Percentiles rank a stretch among this genome's conserved stretches.
Evolutionary conservation across 2,113 vertebrate genomes (phyloP).

Genomic region (Pipa parva): DNA sequence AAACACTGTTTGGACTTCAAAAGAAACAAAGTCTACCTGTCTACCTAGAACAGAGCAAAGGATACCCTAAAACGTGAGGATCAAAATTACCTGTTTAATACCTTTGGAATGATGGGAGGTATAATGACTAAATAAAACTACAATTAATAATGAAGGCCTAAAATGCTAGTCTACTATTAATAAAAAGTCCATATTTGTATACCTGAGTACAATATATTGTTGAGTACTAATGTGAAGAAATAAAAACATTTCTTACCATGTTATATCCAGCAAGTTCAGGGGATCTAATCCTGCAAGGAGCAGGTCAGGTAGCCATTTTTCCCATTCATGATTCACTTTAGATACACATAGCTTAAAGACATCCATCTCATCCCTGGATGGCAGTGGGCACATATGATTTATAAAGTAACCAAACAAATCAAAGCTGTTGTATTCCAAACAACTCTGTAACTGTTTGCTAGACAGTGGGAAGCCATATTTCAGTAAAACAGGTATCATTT

Average conservation of each 20-base stretch:
- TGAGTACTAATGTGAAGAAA: too few species aligned
- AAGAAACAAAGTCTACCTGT: too few species aligned
- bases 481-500: constrained; percentile 60
- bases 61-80: too few species aligned
- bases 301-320: constrained; percentile 79
- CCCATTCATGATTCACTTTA: constrained; percentile 49
- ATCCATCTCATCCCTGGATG: constrained; percentile 44
- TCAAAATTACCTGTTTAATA: too few species aligned
- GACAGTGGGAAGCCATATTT: constrained; percentile 59
- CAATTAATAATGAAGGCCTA: too few species aligned
- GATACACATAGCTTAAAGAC: constrained; percentile 52
- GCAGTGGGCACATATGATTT: constrained; percentile 54
- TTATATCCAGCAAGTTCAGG: constrained; percentile 59
- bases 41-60: too few species aligned
- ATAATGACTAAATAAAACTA: too few species aligned
- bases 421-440: constrained; percentile 58
- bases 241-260: constrained; percentile 64
- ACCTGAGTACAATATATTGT: too few species aligned
- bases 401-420: constrained; percentile 63
- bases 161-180: too few species aligned
- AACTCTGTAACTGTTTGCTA: constrained; percentile 60
- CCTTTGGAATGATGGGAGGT: too few species aligned
- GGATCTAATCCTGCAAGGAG: constrained; percentile 81
- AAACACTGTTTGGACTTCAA: too few species aligned
- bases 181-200: too few species aligned